Conservation (phyloP, 2,888 invertebrate genomes). For the Arge pagana region DNA sequence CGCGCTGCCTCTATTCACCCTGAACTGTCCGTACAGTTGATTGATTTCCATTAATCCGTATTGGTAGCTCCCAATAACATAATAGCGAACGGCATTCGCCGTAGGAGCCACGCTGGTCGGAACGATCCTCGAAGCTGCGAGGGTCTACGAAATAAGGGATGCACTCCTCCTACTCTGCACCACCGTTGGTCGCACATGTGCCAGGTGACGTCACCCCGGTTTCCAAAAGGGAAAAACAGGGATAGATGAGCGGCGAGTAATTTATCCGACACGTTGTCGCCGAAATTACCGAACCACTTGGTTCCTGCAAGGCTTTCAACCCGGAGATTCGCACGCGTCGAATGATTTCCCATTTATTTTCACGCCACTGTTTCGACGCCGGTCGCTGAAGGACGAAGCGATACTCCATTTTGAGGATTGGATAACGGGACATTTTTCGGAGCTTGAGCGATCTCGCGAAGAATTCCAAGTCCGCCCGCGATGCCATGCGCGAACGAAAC, state of each 20-base stretch:
- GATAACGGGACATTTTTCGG: too few species aligned
- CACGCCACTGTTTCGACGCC: too few species aligned
- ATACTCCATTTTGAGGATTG: too few species aligned
- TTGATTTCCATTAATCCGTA: slow-evolving; percentile 40
- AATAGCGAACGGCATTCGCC: slow-evolving; percentile 14
- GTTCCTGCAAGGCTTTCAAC: too few species aligned
- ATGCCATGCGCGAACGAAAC: too few species aligned
- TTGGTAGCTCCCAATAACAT: slow-evolving; percentile 36
- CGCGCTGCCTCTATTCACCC: slow-evolving; percentile 1
- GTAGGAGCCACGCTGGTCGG: too few species aligned
- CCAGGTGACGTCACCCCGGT: slow-evolving; percentile 15
- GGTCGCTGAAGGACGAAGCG: too few species aligned
- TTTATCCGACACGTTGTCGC: slow-evolving; percentile 18
- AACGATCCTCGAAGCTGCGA: slow-evolving; percentile 26
- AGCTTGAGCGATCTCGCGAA: too few species aligned
- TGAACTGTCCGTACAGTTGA: slow-evolving; percentile 41
- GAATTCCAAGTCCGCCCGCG: too few species aligned
- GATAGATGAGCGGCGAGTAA: slow-evolving; percentile 21
- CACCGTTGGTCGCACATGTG: slow-evolving; percentile 16
- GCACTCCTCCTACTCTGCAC: too few species aligned
- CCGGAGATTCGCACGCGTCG: too few species aligned
- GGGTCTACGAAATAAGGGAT: slow-evolving; percentile 35
- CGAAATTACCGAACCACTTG: slow-evolving; percentile 18
- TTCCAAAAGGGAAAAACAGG: neutral
- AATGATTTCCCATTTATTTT: too few species aligned